These are phyloP conservation scores for Camponotus fellah DNA, from an alignment of 2,888 invertebrate genomes.

Conservation along the genomic window DNA sequence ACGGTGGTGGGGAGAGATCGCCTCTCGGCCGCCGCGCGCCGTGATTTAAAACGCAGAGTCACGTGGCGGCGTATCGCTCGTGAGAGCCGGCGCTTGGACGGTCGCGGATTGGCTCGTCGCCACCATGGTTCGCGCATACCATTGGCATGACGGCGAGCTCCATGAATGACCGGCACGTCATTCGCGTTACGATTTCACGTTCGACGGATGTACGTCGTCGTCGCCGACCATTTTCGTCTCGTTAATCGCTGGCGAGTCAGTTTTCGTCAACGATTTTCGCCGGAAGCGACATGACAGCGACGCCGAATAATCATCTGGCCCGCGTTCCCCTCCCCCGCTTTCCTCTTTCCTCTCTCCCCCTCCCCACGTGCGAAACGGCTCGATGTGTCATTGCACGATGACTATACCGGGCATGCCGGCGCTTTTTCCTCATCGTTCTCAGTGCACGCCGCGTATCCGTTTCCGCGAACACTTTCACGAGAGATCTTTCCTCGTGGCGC, in stretches of 20 bases:
- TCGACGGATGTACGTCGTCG: conserved; percentile 63
- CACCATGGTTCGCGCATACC: conserved; percentile 80
- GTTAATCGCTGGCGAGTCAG: too few species aligned
- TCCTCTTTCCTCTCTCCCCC: too few species aligned
- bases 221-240: not conserved
- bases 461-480: conserved; percentile 36
- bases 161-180: conserved; percentile 84
- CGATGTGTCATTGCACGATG: conserved; percentile 81
- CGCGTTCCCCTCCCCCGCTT: not conserved
- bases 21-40: conserved; percentile 70
- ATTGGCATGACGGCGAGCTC: conserved; percentile 82
- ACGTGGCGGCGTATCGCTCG: conserved; percentile 80
- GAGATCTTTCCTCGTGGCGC: conserved; percentile 1
- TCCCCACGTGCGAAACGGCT: conserved; percentile 63
- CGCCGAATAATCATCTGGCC: conserved; percentile 22
- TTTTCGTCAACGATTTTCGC: too few species aligned
- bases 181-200: conserved; percentile 76
- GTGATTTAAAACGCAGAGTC: conserved; percentile 80
- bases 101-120: conserved; percentile 62
- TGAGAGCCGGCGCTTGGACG: conserved; percentile 64
- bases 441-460: conserved; percentile 15
- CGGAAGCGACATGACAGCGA: not conserved
- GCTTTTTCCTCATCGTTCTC: conserved; percentile 15
- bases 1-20: conserved; percentile 58
- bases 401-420: conserved; percentile 61